These are phyloP conservation scores for Megalonaias nervosa DNA, from an alignment of 1,140 invertebrate species.

Conservation along the genomic window DNA sequence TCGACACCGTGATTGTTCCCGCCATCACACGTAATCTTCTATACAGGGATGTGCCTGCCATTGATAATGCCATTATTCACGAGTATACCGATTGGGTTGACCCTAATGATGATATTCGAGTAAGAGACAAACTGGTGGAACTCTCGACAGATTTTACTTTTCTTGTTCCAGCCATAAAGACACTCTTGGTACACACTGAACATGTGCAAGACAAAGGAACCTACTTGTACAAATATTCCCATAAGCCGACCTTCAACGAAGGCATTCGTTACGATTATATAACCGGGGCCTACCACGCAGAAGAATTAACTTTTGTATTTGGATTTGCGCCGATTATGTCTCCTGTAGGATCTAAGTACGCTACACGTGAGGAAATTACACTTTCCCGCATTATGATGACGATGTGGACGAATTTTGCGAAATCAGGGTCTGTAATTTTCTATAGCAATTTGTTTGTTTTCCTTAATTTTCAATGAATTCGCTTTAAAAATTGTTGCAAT, in stretches of 20 bases:
- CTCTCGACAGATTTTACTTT: conserved; percentile 17
- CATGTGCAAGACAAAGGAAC: background rate
- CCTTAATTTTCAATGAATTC: no score
- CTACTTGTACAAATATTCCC: conserved; percentile 26
- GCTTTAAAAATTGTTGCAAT: no score
- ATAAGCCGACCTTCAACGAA: conserved; percentile 18
- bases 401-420: conserved; percentile 55
- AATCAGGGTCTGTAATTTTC: conserved; percentile 36
- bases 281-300: conserved; percentile 43
- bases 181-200: conserved; percentile 2
- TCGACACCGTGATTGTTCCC: no score
- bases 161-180: conserved; percentile 3
- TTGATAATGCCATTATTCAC: background rate
- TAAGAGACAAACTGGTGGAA: background rate
- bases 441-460: background rate
- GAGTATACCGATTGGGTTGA: conserved; percentile 19
- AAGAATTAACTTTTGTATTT: conserved; percentile 49
- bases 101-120: conserved; percentile 2
- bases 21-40: background rate
- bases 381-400: conserved; percentile 33
- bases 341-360: background rate
- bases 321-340: conserved; percentile 19
- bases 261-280: conserved; percentile 25
- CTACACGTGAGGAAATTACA: conserved; percentile 6
- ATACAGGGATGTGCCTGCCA: background rate